These are phyloP conservation scores for Myocastor coypus DNA, from an alignment of 2,113 vertebrate genomes.

Conservation along the genomic window DNA sequence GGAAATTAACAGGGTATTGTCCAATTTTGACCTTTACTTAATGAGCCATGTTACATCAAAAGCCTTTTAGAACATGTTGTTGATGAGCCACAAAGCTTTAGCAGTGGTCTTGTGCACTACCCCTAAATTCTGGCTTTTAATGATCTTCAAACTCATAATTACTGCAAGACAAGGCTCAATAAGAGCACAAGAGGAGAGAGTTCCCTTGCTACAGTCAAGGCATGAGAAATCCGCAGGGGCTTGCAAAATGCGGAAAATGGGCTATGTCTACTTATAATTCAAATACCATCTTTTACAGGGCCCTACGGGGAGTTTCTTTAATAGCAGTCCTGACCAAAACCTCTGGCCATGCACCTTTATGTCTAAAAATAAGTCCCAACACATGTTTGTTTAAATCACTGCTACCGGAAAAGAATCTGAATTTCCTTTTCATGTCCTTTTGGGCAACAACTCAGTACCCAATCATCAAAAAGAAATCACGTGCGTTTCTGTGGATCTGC, in stretches of 20 bases:
- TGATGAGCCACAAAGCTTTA: constrained; percentile 59
- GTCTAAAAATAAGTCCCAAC: constrained; percentile 69
- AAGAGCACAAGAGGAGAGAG: constrained; percentile 46
- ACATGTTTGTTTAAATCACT: constrained; percentile 74
- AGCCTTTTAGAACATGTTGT: constrained; percentile 67
- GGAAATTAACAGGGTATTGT: constrained; percentile 82
- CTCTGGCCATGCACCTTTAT: constrained; percentile 62
- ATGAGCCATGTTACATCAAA: constrained; percentile 78
- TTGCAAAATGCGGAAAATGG: constrained; percentile 65
- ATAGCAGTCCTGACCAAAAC: constrained; percentile 72
- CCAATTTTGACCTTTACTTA: constrained; percentile 82
- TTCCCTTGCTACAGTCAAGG: not conserved
- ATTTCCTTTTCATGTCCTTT: constrained; percentile 47
- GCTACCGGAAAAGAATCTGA: constrained; percentile 61
- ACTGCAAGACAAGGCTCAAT: constrained; percentile 54
- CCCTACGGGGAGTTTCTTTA: constrained; percentile 69
- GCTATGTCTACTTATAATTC: constrained; percentile 75
- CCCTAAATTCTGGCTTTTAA: constrained; percentile 55
- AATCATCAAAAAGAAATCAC: constrained; percentile 42
- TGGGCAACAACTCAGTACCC: constrained; percentile 31
- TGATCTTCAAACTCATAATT: constrained; percentile 73
- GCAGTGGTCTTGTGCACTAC: constrained; percentile 10
- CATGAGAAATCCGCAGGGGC: constrained; percentile 46
- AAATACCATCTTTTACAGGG: constrained; percentile 76
- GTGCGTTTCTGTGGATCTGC: not conserved